phyloP scores from a whole-genome alignment of 2,888 invertebrate species.

The Drosophila leonis region DNA sequence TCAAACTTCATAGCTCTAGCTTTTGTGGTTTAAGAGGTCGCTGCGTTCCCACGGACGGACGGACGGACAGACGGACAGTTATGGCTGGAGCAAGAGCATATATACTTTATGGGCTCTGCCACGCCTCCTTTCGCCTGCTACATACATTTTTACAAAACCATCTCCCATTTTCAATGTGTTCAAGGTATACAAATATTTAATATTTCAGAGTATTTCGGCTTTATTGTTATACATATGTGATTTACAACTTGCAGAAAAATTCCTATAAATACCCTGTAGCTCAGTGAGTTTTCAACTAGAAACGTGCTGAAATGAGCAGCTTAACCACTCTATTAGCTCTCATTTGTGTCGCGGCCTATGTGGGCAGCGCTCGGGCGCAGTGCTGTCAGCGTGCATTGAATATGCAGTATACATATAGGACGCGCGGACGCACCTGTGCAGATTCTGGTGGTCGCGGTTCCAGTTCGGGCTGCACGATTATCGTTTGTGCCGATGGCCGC shows the following conservation, averaged over 20 bases:
- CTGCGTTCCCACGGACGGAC: too few relatives aligned
- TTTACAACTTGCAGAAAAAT: background rate
- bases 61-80: too few relatives aligned
- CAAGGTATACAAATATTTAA: background rate
- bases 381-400: background rate
- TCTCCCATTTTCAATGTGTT: too few relatives aligned
- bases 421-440: background rate
- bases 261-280: background rate
- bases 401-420: too few relatives aligned
- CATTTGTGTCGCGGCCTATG: background rate
- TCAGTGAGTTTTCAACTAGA: too few relatives aligned
- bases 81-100: too few relatives aligned
- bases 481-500: conserved; percentile 4
- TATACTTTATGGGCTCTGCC: too few relatives aligned
- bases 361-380: background rate
- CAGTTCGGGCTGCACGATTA: background rate
- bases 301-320: background rate
- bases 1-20: too few relatives aligned
- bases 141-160: too few relatives aligned
- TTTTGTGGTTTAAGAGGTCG: too few relatives aligned
- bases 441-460: background rate
- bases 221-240: background rate
- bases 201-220: background rate
- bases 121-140: too few relatives aligned
- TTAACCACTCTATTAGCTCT: background rate